These are phyloP conservation scores for Drosophila insularis DNA, from an alignment of 1,140 invertebrate genomes.

Conservation along the genomic window DNA sequence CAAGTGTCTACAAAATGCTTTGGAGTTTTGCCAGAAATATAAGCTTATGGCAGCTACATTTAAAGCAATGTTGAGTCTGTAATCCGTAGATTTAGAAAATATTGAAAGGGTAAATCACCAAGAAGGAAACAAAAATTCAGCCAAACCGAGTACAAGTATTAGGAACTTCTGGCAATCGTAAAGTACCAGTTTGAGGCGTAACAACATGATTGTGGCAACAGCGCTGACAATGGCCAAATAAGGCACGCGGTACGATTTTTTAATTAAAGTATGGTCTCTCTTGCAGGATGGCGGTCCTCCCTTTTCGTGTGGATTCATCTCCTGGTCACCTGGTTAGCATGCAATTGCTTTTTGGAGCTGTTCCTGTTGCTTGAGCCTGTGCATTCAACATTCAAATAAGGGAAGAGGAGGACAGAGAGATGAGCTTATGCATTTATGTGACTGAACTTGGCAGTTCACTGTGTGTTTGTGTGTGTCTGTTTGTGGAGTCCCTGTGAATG, in stretches of 20 bases:
- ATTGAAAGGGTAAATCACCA: too few relatives aligned
- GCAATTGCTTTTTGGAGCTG: slow-evolving; percentile 2
- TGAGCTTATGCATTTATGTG: slow-evolving; percentile 66
- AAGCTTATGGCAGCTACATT: too few relatives aligned
- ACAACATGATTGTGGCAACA: slow-evolving; percentile 1
- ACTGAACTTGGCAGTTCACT: slow-evolving; percentile 65
- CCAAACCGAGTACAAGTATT: not conserved
- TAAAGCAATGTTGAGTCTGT: too few relatives aligned
- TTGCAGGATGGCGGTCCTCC: slow-evolving; percentile 13
- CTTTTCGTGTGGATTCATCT: slow-evolving; percentile 27
- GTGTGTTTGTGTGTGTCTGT: slow-evolving; percentile 11
- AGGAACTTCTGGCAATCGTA: not conserved
- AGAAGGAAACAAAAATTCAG: too few relatives aligned
- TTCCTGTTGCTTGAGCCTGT: not conserved
- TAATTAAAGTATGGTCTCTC: slow-evolving; percentile 16
- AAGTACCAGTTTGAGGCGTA: slow-evolving; percentile 35
- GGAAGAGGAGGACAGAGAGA: not conserved
- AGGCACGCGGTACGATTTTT: slow-evolving; percentile 18
- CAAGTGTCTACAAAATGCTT: too few relatives aligned
- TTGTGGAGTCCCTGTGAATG: slow-evolving; percentile 6
- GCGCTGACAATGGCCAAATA: slow-evolving; percentile 30
- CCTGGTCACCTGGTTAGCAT: slow-evolving; percentile 30
- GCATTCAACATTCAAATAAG: not conserved
- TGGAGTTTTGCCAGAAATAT: too few relatives aligned
- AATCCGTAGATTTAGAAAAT: too few relatives aligned